Base-by-base conservation (phyloP, 1,140 invertebrate genomes). In the Onthophagus taurus region DNA sequence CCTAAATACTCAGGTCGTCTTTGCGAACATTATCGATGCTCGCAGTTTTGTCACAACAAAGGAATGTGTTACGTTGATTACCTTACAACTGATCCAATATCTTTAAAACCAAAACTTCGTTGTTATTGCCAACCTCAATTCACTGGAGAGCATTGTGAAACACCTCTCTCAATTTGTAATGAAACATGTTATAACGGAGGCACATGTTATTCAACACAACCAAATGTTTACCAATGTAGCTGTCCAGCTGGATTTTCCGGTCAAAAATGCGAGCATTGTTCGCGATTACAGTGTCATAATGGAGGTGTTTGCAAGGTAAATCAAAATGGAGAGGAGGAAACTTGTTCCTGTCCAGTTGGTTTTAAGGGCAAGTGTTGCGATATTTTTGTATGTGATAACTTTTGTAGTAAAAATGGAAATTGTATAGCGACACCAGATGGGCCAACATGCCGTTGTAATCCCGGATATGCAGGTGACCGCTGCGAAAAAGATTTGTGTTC, bases 101-200 rank as follows among this genome's bases (percentile, higher is more conserved):
- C 50, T 21, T 35, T 45, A 4, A 49, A 53, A 42, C 50, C 60
- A 2, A 58, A 55, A 4, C 42, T 69, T 5, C 61, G 71, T 55
- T 84, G 80, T 57, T 68, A 65, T 38, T 85, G 83, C 54, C 71
- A 68, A 13, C 60, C 72, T 4, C 70, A 76, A 12, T 85, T 76
- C 72, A 73, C 73, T 1, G 83, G 83, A 3, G 66, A 73, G 24
- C 64, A 75, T 2, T 85, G 83, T 61, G 79, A 85, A 60, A 70
- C 58, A 12, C 69, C 68, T 1, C 62, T 73, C 9, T 60, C 67
- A 3, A 58, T 68, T 24, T 76, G 75, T 51, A 60, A 69, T n/a
- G 57, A 58, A 14, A 44, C 53, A 14, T 72, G 74, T 50, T 54
- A 65, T n/a, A 80, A 81, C 55, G 67, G 68, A 9, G 78, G 77